Evolutionary conservation across 2,888 invertebrate species (phyloP).

Genomic region (Agrotis ipsilon): DNA sequence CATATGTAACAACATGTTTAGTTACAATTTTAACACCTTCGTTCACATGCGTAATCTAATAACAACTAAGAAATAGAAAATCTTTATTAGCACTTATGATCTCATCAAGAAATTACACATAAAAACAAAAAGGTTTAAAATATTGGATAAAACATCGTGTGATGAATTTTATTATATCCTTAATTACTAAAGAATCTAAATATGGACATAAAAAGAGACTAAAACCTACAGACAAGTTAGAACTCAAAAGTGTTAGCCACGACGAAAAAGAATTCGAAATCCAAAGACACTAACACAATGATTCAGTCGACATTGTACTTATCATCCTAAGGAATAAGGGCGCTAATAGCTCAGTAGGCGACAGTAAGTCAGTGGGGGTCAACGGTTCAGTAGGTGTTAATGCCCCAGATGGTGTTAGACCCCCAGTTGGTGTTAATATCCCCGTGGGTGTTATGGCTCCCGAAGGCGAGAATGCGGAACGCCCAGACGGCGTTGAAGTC

Average conservation of each 20-base stretch:
- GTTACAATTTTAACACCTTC: not conserved
- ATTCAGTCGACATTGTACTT: constrained; percentile 86
- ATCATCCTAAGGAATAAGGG: constrained; percentile 84
- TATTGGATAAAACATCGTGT: not conserved
- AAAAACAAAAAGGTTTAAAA: not conserved
- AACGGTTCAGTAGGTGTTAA: constrained; percentile 29
- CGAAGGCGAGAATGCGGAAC: constrained; percentile 1
- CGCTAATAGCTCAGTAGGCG: constrained; percentile 73
- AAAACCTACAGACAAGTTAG: not conserved
- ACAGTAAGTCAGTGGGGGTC: constrained; percentile 38
- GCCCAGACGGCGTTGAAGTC: constrained; percentile 67
- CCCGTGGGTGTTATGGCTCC: constrained; percentile 25
- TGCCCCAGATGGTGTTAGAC: constrained; percentile 27
- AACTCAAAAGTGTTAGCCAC: constrained; percentile 47
- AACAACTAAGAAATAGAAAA: not conserved
- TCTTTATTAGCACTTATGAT: not conserved
- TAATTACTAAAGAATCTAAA: not conserved
- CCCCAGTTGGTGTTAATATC: constrained; percentile 54
- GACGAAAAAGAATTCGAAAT: not conserved
- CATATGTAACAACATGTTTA: not conserved
- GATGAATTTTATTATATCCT: not conserved
- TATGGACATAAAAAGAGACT: constrained; percentile 4
- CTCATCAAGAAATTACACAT: no score
- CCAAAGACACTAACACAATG: constrained; percentile 77
- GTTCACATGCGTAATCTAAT: not conserved